Percentiles rank a stretch among this genome's conserved stretches.
Evolutionary conservation across 2,797 vertebrate species (phyloP).

Genomic region (Percopsis omiscomaycus): DNA sequence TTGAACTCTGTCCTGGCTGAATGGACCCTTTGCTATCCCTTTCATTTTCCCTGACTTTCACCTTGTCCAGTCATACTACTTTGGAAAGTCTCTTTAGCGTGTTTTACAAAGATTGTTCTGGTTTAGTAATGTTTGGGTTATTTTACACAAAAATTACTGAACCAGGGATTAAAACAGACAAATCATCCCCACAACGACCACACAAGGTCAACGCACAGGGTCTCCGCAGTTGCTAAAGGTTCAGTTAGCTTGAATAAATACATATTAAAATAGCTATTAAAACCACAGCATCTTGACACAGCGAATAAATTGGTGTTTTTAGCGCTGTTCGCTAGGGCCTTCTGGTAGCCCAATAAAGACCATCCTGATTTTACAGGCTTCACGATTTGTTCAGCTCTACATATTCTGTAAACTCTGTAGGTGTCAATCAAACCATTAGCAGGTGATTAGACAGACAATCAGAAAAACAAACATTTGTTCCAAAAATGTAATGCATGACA

Average conservation of each 20-base stretch:
- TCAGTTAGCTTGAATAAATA: constrained; percentile 32
- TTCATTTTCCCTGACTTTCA: constrained; percentile 6
- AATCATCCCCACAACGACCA: constrained; percentile 47
- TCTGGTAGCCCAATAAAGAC: not conserved
- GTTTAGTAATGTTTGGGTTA: constrained; percentile 22
- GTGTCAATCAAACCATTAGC: too few species aligned
- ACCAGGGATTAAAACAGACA: constrained; percentile 33
- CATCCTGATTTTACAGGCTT: too few species aligned
- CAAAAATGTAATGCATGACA: too few species aligned
- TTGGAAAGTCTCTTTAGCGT: constrained; percentile 25
- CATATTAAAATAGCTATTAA: constrained; percentile 22
- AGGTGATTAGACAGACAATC: too few species aligned
- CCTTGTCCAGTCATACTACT: constrained; percentile 9
- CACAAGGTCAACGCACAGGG: constrained; percentile 21
- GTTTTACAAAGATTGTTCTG: constrained; percentile 30
- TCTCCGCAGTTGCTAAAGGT: not conserved
- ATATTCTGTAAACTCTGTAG: too few species aligned
- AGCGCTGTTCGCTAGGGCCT: not conserved
- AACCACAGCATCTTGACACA: constrained; percentile 15
- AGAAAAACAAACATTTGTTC: too few species aligned
- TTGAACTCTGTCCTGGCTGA: constrained; percentile 35
- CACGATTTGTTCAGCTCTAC: too few species aligned
- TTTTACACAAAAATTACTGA: constrained; percentile 4
- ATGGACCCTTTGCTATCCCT: constrained; percentile 27
- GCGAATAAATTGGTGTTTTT: constrained; percentile 1